Conservation (phyloP, 2,797 vertebrate genomes). For the Eurystomus glaucurus region DNA sequence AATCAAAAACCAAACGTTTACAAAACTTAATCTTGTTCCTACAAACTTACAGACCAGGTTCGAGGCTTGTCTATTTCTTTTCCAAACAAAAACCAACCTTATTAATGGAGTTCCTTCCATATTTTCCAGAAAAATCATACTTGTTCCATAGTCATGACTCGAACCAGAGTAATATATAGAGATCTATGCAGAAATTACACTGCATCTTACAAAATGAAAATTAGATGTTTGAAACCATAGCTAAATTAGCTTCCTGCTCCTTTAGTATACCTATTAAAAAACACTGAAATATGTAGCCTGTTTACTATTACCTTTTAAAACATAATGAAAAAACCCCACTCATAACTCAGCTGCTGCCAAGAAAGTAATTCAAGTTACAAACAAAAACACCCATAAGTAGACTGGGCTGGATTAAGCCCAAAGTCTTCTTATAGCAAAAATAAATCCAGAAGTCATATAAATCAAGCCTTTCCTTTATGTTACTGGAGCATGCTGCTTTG, state of each 20-base stretch:
- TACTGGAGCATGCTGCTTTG: not conserved
- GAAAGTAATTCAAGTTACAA: not conserved
- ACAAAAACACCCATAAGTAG: not conserved
- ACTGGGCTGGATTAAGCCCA: not conserved
- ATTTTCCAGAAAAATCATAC: not conserved
- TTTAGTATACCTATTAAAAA: not conserved
- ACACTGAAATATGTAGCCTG: not conserved
- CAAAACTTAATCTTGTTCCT: not conserved
- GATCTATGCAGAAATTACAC: not conserved
- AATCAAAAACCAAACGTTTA: not conserved
- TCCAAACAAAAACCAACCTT: not conserved
- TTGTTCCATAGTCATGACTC: not conserved
- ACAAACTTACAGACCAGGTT: not conserved
- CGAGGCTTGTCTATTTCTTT: not conserved
- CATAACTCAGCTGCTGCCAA: not conserved
- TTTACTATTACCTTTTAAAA: not conserved
- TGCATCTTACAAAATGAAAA: not conserved
- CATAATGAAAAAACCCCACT: not conserved
- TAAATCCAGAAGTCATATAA: not conserved
- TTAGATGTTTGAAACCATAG: not conserved
- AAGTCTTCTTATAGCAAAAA: not conserved
- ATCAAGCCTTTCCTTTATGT: conserved; percentile 9
- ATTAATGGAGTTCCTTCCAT: not conserved
- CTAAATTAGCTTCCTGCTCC: not conserved
- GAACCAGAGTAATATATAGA: not conserved